Evolutionary conservation across 1,140 invertebrate genomes (phyloP).

Genomic region (Ceratina calcarata): DNA sequence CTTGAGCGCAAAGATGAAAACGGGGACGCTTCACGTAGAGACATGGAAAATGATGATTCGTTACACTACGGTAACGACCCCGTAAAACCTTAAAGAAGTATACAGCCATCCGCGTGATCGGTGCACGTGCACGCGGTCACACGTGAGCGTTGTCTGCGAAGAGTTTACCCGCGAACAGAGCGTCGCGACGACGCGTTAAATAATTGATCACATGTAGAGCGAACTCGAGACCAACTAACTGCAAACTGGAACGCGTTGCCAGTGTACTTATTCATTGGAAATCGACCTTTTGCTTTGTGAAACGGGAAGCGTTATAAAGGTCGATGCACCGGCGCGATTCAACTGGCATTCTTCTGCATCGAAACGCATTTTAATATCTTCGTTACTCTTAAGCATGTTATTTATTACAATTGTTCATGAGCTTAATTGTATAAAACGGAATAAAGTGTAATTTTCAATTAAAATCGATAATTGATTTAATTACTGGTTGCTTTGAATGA

Average conservation of each 20-base stretch:
- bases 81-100: conserved; percentile 42
- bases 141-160: conserved; percentile 36
- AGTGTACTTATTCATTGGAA: conserved; percentile 26
- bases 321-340: conserved; percentile 33
- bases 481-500: neutral
- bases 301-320: conserved; percentile 34
- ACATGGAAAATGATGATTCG: conserved; percentile 54
- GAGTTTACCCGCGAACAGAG: conserved; percentile 16
- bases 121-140: conserved; percentile 47
- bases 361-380: neutral
- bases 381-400: neutral
- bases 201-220: conserved; percentile 70
- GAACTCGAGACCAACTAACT: conserved; percentile 62
- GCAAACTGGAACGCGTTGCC: conserved; percentile 53
- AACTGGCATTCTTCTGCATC: neutral
- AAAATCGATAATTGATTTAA: neutral
- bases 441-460: neutral
- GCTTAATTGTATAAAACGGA: neutral
- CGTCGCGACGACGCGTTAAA: conserved; percentile 51
- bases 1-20: too few relatives aligned
- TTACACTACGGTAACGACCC: conserved; percentile 56
- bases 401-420: too few relatives aligned
- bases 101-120: conserved; percentile 53
- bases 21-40: conserved; percentile 18
- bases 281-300: conserved; percentile 3